Base-by-base conservation (phyloP, 2,113 vertebrate species). In the Accipiter virgatus region DNA sequence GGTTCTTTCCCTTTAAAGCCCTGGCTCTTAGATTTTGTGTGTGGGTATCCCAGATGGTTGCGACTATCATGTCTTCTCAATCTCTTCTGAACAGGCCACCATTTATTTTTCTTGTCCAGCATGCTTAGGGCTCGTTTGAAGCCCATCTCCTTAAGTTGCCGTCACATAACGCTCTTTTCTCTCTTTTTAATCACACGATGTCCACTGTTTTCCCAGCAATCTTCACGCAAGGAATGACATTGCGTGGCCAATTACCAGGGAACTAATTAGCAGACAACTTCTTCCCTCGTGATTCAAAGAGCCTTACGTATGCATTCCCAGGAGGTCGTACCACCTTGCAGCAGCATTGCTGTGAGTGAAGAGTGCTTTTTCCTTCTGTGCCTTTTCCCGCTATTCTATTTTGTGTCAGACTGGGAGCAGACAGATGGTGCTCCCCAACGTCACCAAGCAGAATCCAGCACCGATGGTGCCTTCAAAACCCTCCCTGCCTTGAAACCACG, bases 181-280 rank as follows among this genome's bases (percentile, higher is more conserved):
- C 9, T 68, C 63, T 53, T 90, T 86, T 78, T 31, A 81, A 65
- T 88, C 75, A 78, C 71, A 66, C 62, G 25, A 38, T 79, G 31
- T 65, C 62, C 74, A 48, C 0, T 67, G 29, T 91, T 85, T 91
- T 93, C 81, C 52, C 52, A 68, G 67, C 34, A 79, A 6, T 90
- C 61, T 16, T 90, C 36, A 40, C 87, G 43, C 36, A 65, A 89
- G 48, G 73, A 85, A 25, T 25, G 56, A 68, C 52, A 48, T 31
- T 81, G 48, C 63, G 56, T 65, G 87, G 84, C 58, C 61, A 91
- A 14, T 89, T 95, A 93, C 61, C 38, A 67, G 61, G 77, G 48
- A 94, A 47, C 38, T 93, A 74, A 89, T 91, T 90, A 89, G 70
- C 52, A 88, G 70, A n/a, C 78, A 79, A 5, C 53, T 75, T 85